A percentile compares a stretch with the other conserved stretches of the same genome.
These are phyloP conservation scores for Triplophysa rosa DNA, from an alignment of 2,113 vertebrate species.

Conservation along the genomic window DNA sequence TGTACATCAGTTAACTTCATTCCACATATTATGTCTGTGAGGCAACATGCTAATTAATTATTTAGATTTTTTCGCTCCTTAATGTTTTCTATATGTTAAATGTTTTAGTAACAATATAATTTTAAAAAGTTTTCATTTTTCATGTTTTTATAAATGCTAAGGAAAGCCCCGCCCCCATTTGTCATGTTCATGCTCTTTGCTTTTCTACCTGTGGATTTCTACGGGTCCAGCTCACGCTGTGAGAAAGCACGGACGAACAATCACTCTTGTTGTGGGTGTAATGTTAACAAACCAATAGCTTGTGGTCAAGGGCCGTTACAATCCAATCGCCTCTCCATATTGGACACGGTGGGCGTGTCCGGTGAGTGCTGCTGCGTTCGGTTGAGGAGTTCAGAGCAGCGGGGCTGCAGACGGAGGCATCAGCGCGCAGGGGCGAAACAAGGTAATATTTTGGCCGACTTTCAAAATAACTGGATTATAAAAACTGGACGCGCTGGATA, in stretches of 20 bases:
- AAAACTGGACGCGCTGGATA: slow-evolving; percentile 42
- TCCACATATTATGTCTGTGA: too few species aligned
- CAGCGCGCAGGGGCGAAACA: slow-evolving; percentile 66
- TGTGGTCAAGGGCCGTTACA: neutral
- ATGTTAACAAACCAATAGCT: slow-evolving; percentile 62
- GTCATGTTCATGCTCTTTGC: neutral
- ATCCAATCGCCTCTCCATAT: slow-evolving; percentile 62
- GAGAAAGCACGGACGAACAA: slow-evolving; percentile 19
- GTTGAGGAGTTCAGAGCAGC: slow-evolving; percentile 67
- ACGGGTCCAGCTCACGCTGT: neutral
- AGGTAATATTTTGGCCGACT: slow-evolving; percentile 51
- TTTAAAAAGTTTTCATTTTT: too few species aligned
- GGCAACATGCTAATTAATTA: too few species aligned
- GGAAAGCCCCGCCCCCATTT: too few species aligned
- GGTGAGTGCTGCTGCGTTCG: slow-evolving; percentile 64
- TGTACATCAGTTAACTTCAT: too few species aligned
- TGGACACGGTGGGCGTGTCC: slow-evolving; percentile 56
- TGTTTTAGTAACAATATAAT: too few species aligned
- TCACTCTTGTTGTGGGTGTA: slow-evolving; percentile 4
- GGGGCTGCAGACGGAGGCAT: slow-evolving; percentile 71
- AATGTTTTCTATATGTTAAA: too few species aligned
- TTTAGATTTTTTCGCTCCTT: too few species aligned
- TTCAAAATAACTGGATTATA: slow-evolving; percentile 46
- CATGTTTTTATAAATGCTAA: too few species aligned
- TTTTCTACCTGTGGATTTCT: slow-evolving; percentile 5